A percentile compares a stretch with the other conserved stretches of the same genome.
These are phyloP conservation scores for Maconellicoccus hirsutus DNA, from an alignment of 1,140 invertebrate species.

Conservation along the genomic window DNA sequence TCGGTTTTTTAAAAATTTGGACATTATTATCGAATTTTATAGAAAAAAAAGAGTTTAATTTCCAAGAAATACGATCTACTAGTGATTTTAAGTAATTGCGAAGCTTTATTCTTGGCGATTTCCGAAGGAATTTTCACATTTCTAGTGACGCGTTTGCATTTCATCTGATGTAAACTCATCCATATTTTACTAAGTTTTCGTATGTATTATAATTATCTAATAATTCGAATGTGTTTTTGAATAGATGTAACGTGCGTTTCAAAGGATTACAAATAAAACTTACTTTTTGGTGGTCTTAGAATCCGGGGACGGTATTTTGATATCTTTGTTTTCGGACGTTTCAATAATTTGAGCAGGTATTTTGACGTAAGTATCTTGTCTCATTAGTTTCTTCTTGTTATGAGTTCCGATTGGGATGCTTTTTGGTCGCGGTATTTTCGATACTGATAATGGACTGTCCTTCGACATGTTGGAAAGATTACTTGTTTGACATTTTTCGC, in stretches of 20 bases:
- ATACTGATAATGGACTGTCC: constrained; percentile 25
- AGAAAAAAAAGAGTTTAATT: too few species aligned
- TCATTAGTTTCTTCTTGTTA: constrained; percentile 25
- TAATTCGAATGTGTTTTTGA: too few species aligned
- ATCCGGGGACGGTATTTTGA: background rate
- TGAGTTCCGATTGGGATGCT: constrained; percentile 12
- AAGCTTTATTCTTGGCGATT: too few species aligned
- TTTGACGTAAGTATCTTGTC: constrained; percentile 29
- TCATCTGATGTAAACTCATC: too few species aligned
- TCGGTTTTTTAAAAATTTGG: background rate
- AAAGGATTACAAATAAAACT: too few species aligned
- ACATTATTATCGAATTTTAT: background rate
- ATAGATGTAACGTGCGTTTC: too few species aligned
- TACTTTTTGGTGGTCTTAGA: background rate
- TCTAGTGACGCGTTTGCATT: too few species aligned
- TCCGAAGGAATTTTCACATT: too few species aligned
- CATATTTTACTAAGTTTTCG: too few species aligned
- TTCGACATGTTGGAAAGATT: constrained; percentile 23
- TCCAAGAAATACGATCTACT: too few species aligned
- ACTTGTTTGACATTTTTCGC: background rate
- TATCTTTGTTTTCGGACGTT: background rate
- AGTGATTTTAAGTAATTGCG: too few species aligned
- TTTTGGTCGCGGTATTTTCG: constrained; percentile 28
- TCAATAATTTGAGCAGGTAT: constrained; percentile 28
- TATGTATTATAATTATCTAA: too few species aligned